Conservation (phyloP, 2,888 invertebrate species). For the Mamestra brassicae region DNA sequence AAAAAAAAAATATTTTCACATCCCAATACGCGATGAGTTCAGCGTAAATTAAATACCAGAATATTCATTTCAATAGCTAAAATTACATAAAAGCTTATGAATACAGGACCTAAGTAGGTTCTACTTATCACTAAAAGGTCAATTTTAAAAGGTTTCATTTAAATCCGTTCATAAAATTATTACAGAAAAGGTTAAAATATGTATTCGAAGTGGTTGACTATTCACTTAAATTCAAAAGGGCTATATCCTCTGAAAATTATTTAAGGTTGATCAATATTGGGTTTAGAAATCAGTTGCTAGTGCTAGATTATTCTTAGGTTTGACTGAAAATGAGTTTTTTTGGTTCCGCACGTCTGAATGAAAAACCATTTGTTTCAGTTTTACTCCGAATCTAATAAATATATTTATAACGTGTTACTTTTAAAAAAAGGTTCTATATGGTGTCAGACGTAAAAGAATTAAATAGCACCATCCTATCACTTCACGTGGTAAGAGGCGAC, state of each 20-base stretch:
- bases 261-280: background rate
- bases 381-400: too few species aligned
- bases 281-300: too few species aligned
- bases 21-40: background rate
- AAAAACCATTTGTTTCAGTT: too few species aligned
- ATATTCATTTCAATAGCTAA: background rate
- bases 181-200: background rate
- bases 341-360: too few species aligned
- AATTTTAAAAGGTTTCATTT: conserved; percentile 22
- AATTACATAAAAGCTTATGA: background rate
- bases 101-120: background rate
- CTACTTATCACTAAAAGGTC: conserved; percentile 8
- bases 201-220: background rate
- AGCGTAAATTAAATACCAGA: background rate
- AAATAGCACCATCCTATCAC: too few species aligned
- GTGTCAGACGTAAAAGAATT: too few species aligned
- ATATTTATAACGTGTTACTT: too few species aligned
- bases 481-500: too few species aligned
- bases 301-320: too few species aligned
- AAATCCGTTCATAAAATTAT: background rate
- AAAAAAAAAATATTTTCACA: background rate
- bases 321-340: too few species aligned
- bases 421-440: too few species aligned
- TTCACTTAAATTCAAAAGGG: background rate
- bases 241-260: background rate